Percentiles rank a stretch among this genome's conserved stretches.
Evolutionary conservation across 2,113 vertebrate species (phyloP).

Genomic region (Ciconia boyciana): DNA sequence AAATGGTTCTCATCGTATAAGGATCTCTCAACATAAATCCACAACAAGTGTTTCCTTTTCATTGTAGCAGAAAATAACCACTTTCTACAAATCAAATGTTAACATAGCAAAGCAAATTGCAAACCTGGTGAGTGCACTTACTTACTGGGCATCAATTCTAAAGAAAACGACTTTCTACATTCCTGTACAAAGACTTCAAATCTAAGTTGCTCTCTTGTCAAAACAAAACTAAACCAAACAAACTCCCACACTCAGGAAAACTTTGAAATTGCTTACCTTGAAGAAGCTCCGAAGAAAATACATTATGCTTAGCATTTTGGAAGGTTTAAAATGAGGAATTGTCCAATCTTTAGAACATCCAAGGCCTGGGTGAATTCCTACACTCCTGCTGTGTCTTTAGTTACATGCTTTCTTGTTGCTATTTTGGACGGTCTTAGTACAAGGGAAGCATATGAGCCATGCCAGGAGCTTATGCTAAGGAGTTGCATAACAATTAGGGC

Average conservation of each 20-base stretch:
- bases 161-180: constrained; percentile 5
- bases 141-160: not conserved
- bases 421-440: constrained; percentile 80
- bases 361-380: constrained; percentile 65
- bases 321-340: constrained; percentile 45
- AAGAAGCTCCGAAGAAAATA: constrained; percentile 85
- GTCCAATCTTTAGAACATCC: constrained; percentile 32
- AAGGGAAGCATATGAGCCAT: constrained; percentile 70
- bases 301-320: constrained; percentile 82
- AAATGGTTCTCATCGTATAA: not conserved
- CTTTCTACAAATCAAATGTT: not conserved
- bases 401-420: constrained; percentile 79
- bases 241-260: constrained; percentile 44
- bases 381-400: constrained; percentile 71
- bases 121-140: not conserved
- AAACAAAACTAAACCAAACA: constrained; percentile 31
- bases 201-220: not conserved
- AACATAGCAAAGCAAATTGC: not conserved
- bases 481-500: constrained; percentile 81
- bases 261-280: constrained; percentile 78
- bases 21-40: not conserved
- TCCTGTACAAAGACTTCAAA: constrained; percentile 7
- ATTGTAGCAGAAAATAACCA: not conserved
- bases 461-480: constrained; percentile 79
- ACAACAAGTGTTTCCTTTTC: not conserved